Base-by-base conservation (phyloP, 92 coral and sea anemone genomes). In the Palythoa grandis region DNA sequence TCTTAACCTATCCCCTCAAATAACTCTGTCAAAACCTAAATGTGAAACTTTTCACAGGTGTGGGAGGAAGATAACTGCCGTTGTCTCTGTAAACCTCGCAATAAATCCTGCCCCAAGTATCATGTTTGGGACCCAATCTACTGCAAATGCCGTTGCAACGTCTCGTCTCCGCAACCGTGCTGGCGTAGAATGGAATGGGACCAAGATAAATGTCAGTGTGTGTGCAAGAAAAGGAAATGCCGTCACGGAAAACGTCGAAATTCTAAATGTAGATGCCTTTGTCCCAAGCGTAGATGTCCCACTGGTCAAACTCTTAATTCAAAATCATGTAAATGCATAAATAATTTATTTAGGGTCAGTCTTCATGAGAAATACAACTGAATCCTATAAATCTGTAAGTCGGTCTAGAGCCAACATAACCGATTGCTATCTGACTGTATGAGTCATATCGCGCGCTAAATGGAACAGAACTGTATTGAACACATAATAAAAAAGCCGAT, bases 61-160 rank as follows among this genome's bases (percentile, higher is more conserved):
- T 80, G 74, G 74, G 72, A 80, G 3, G 40, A 47, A 48, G 74
- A 67, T 14, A 80, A 67, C 25, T 80, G 85, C 23, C 75, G 75
- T 16, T 80, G 85, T 67, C 60, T 80, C 70, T 65, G 85, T 9
- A 80, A 67, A 25, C 85, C 74, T 1, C 53, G 83, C 20, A 20
- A 12, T 47, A 67, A 67, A 52, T 23, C 74, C 48, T 65, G 85
- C 40, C 85, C 85, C 43, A 66, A 8, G 61, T 63, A 47, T 48
- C 48, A 65, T 52, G 73, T 66, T 29, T 80, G 85, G 85, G 74
- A 80, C 85, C 23, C 60, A 52, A 70, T 80, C 61, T 47, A 50
- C 74, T 80, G 85, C 22, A 80, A 80, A 66, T 80, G 85, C 35
- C 85, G 85, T 25, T 80, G 85, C 65, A 10, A 39, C 13, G 85